Conservation (phyloP, 23 tunicate species). For the Trididemnum miniatum region DNA sequence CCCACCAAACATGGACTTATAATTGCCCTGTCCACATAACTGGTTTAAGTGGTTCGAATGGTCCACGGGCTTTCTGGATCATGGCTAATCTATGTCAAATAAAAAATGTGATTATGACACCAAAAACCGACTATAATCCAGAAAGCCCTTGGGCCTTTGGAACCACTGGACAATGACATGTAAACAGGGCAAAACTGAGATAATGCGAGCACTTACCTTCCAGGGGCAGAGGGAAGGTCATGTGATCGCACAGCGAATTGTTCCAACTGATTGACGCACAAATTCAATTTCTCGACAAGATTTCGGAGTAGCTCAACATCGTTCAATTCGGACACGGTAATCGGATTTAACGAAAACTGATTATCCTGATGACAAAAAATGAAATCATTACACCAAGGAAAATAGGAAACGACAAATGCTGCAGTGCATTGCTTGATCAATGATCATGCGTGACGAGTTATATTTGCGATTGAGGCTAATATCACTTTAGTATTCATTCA, state of each 20-base stretch:
- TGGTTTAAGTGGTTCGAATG: no score
- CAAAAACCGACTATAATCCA: no score
- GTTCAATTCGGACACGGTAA: conserved; percentile 24
- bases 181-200: no score
- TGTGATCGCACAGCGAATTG: conserved; percentile 79
- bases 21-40: no score
- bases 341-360: conserved; percentile 13
- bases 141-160: no score
- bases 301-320: conserved; percentile 45
- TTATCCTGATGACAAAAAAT: conserved; percentile 14
- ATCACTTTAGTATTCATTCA: background rate
- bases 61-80: no score
- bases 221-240: conserved; percentile 66
- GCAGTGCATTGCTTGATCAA: background rate
- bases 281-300: conserved; percentile 70
- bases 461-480: background rate
- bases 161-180: no score
- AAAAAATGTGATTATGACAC: no score
- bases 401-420: background rate
- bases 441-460: background rate
- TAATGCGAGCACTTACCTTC: no score
- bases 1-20: no score
- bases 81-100: no score
- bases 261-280: conserved; percentile 80
- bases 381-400: background rate